A percentile compares a stretch with the other conserved stretches of the same genome.
These are phyloP conservation scores for Orchesellides sinensis DNA, from an alignment of 2,888 invertebrate genomes.

Conservation along the genomic window DNA sequence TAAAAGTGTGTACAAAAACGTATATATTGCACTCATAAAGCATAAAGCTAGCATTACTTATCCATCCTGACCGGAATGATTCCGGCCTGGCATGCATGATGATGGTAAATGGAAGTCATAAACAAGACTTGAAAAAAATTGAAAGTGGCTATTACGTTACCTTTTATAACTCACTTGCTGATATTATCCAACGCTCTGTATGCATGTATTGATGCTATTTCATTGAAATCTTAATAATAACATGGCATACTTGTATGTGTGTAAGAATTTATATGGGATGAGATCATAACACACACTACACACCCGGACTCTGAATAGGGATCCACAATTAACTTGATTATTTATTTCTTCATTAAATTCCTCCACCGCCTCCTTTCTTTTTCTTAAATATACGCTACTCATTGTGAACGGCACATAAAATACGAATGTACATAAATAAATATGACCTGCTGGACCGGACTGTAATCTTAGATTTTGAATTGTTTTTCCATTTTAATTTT, in stretches of 20 bases:
- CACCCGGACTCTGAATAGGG: constrained; percentile 5
- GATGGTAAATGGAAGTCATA: constrained; percentile 50
- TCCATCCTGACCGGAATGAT: too few relatives aligned
- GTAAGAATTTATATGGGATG: constrained; percentile 11
- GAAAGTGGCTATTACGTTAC: constrained; percentile 31
- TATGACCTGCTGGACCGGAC: neutral
- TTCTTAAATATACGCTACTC: neutral
- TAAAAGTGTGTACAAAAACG: too few relatives aligned
- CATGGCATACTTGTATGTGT: neutral
- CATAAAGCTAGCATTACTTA: too few relatives aligned
- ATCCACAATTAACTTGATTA: constrained; percentile 53
- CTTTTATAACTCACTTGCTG: constrained; percentile 53
- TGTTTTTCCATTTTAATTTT: constrained; percentile 16
- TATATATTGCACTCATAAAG: too few relatives aligned
- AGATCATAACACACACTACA: constrained; percentile 39
- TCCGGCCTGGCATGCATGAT: too few relatives aligned
- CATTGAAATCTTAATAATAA: too few relatives aligned
- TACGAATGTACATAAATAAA: too few relatives aligned
- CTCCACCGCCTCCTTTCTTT: constrained; percentile 45
- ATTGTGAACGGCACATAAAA: too few relatives aligned
- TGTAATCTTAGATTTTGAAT: neutral
- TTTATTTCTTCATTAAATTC: constrained; percentile 61
- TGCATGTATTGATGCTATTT: too few relatives aligned
- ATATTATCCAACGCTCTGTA: too few relatives aligned
- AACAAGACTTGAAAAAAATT: constrained; percentile 29